These are phyloP conservation scores for Hydra vulgaris DNA, from an alignment of 30 jellyfish, hydroid and myxozoan genomes.

Conservation along the genomic window DNA sequence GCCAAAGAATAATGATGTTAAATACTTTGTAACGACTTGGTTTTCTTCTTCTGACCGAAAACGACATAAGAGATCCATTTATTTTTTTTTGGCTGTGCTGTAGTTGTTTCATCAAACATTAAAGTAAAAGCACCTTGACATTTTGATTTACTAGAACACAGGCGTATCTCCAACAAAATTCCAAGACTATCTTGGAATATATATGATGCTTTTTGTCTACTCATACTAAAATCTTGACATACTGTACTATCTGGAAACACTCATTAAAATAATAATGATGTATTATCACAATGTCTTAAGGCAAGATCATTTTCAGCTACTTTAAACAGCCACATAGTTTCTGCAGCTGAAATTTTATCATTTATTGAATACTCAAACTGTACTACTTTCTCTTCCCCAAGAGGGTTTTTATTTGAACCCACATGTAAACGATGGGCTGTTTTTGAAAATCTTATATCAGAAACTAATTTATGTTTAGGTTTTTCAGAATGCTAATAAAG, in stretches of 20 bases:
- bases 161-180: neutral
- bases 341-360: neutral
- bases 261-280: neutral
- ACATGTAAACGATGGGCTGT: neutral
- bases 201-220: neutral
- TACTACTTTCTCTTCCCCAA: neutral
- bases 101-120: slow-evolving; percentile 1
- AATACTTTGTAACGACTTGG: neutral
- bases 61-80: neutral
- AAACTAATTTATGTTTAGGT: neutral
- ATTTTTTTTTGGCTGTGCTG: neutral
- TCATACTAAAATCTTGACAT: neutral
- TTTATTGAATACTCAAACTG: neutral
- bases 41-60: neutral
- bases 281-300: neutral
- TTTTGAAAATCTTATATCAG: neutral
- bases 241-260: neutral
- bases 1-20: neutral
- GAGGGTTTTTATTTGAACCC: neutral
- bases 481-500: neutral
- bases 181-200: neutral
- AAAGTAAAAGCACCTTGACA: neutral
- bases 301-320: neutral
- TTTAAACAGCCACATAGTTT: neutral
- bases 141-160: neutral